Percentiles rank a stretch among this genome's conserved stretches.
Conservation (phyloP, 2,888 invertebrate species). For the Lamproptera curius region DNA sequence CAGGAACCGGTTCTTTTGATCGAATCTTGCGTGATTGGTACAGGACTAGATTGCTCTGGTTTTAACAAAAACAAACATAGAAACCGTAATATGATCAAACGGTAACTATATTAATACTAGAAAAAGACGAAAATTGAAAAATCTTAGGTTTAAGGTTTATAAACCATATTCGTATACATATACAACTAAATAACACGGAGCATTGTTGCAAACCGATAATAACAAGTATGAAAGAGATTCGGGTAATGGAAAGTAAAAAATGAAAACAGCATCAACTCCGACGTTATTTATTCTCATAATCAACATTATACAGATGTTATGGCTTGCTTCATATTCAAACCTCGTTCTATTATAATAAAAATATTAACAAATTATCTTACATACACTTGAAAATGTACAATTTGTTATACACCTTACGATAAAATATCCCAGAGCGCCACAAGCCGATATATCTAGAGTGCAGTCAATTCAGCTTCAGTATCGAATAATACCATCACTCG, state of each 20-base stretch:
- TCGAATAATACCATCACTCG: slow-evolving; percentile 18
- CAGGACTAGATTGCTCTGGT: too few relatives aligned
- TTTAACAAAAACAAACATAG: too few relatives aligned
- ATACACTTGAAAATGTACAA: slow-evolving; percentile 76
- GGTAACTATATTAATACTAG: too few relatives aligned
- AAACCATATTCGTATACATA: too few relatives aligned
- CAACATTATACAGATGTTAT: slow-evolving; percentile 77
- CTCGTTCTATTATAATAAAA: slow-evolving; percentile 74
- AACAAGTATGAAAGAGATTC: too few relatives aligned
- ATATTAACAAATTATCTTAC: slow-evolving; percentile 78
- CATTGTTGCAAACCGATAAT: too few relatives aligned
- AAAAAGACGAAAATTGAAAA: too few relatives aligned
- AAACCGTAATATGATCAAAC: too few relatives aligned
- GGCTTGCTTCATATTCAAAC: slow-evolving; percentile 73
- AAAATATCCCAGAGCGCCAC: slow-evolving; percentile 60
- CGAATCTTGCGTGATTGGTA: too few relatives aligned
- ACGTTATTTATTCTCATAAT: slow-evolving; percentile 71
- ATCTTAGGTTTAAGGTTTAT: too few relatives aligned
- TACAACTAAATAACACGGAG: too few relatives aligned
- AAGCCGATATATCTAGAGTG: slow-evolving; percentile 41
- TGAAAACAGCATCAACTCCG: slow-evolving; percentile 32
- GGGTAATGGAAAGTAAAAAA: slow-evolving; percentile 11
- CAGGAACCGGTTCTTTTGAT: too few relatives aligned
- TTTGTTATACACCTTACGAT: slow-evolving; percentile 72
- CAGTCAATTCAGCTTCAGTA: slow-evolving; percentile 8